Percentiles rank a stretch among this genome's conserved stretches.
phyloP scores from a whole-genome alignment of 2,797 vertebrate genomes.

The Neosilurus hyrtlii region DNA sequence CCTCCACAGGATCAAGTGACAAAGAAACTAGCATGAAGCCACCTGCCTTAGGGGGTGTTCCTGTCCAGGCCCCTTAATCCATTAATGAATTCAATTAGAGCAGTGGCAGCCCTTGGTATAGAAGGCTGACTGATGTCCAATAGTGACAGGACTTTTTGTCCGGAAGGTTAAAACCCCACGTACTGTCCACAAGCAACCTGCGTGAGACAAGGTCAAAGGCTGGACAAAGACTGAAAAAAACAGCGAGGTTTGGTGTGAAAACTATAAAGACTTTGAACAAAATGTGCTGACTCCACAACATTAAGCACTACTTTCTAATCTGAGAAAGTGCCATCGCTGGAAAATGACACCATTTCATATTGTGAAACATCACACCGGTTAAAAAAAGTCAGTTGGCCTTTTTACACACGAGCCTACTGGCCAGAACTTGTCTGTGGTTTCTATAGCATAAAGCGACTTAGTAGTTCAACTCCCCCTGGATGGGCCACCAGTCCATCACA shows the following conservation, averaged over 20 bases:
- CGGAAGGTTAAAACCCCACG: constrained; percentile 36
- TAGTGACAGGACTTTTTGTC: constrained; percentile 36
- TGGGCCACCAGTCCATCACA: too few species aligned
- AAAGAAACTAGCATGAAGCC: constrained; percentile 36
- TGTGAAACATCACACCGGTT: too few species aligned
- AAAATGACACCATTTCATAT: neutral
- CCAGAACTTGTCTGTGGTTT: too few species aligned
- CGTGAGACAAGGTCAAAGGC: constrained; percentile 14
- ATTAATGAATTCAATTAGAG: constrained; percentile 58
- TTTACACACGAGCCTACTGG: too few species aligned
- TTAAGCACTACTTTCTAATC: neutral
- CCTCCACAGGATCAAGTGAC: constrained; percentile 32
- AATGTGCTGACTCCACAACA: neutral
- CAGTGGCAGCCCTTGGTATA: constrained; percentile 27
- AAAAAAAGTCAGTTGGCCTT: too few species aligned
- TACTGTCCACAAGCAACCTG: constrained; percentile 25
- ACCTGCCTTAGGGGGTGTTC: constrained; percentile 39
- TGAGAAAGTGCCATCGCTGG: too few species aligned
- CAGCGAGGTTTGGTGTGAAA: neutral
- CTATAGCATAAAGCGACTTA: too few species aligned
- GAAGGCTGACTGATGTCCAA: constrained; percentile 39
- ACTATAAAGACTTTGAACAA: neutral
- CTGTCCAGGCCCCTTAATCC: constrained; percentile 49
- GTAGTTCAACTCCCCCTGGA: too few species aligned
- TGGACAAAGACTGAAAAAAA: constrained; percentile 12